Percentiles rank a stretch among this genome's conserved stretches.
Conservation (phyloP, 2,797 vertebrate genomes). For the Mormyrops attenuatus region DNA sequence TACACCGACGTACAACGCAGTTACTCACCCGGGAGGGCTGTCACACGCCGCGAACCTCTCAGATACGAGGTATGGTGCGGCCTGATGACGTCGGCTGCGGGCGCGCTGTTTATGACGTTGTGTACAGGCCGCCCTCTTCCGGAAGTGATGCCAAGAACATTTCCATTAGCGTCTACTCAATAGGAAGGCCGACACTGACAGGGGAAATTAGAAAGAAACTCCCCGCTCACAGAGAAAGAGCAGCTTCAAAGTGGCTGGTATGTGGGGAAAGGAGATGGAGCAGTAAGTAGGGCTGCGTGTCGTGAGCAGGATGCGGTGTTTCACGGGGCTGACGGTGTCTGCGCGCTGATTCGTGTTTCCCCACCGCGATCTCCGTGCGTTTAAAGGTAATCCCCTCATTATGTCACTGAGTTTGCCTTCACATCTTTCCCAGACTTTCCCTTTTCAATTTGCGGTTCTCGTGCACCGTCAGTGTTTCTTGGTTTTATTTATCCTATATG, state of each 20-base stretch:
- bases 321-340: neutral
- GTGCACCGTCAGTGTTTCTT: neutral
- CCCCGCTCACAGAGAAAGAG: neutral
- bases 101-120: neutral
- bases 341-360: neutral
- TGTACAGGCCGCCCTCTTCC: neutral
- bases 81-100: neutral
- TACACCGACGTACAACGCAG: neutral
- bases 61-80: neutral
- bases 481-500: neutral
- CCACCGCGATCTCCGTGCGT: constrained; percentile 17
- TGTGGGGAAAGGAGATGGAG: neutral
- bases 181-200: neutral
- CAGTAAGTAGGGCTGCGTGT: neutral
- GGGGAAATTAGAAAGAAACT: neutral
- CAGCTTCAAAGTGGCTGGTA: neutral
- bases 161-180: neutral
- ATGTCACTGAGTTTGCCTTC: neutral
- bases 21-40: neutral
- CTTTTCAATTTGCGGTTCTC: neutral
- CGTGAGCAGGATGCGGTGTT: neutral
- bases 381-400: constrained; percentile 26
- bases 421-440: neutral
- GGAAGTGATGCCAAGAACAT: constrained; percentile 5
- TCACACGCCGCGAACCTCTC: neutral